Evolutionary conservation across 2,113 vertebrate species (phyloP).

Genomic region (Cisticola juncidis): DNA sequence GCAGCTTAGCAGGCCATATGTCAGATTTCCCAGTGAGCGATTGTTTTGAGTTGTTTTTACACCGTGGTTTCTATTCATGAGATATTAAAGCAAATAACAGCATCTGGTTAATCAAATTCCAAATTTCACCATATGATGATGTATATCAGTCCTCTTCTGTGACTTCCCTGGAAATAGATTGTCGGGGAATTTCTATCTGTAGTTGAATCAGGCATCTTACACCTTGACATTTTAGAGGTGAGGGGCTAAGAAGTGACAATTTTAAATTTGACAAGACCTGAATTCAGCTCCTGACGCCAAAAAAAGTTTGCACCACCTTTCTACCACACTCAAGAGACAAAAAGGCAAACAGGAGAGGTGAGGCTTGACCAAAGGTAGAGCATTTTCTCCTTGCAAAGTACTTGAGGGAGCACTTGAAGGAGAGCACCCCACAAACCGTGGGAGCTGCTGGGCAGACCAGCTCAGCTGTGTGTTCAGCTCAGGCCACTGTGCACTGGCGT

Average conservation of each 20-base stretch:
- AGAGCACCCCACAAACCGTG: not conserved
- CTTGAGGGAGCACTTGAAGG: not conserved
- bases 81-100: constrained; percentile 37
- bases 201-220: not conserved
- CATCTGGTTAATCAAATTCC: constrained; percentile 11
- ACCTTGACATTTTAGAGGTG: not conserved
- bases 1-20: constrained; percentile 42
- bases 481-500: not conserved
- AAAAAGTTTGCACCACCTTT: not conserved
- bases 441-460: not conserved
- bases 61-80: not conserved
- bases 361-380: not conserved
- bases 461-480: not conserved
- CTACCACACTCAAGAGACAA: not conserved
- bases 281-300: not conserved
- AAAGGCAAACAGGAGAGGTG: not conserved
- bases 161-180: not conserved
- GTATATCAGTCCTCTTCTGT: not conserved
- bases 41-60: constrained; percentile 49
- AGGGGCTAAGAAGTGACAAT: not conserved
- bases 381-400: not conserved
- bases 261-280: not conserved
- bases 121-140: not conserved
- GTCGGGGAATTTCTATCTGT: not conserved
- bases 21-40: constrained; percentile 23